Conservation (phyloP, 2,888 invertebrate species). For the Athalia cordata region DNA sequence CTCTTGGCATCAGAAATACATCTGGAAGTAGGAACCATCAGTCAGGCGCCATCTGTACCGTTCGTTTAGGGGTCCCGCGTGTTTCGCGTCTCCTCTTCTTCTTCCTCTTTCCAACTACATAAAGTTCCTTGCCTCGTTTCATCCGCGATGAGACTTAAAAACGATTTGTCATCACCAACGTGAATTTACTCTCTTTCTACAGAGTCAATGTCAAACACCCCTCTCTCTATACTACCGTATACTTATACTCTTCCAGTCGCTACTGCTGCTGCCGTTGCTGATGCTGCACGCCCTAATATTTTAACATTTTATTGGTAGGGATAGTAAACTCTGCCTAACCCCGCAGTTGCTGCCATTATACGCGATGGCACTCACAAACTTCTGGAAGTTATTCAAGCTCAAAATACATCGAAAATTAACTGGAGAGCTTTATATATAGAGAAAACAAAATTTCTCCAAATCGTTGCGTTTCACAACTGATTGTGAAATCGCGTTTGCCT, state of each 20-base stretch:
- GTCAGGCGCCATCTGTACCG: conserved; percentile 72
- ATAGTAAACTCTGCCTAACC: not conserved
- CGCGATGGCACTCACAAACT: conserved; percentile 29
- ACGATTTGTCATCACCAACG: conserved; percentile 71
- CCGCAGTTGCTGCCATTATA: not conserved
- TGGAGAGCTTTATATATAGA: too few species aligned
- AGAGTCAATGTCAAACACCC: conserved; percentile 33
- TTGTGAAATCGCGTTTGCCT: too few species aligned
- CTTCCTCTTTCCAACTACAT: conserved; percentile 50
- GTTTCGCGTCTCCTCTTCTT: conserved; percentile 49
- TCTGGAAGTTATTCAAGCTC: conserved; percentile 22
- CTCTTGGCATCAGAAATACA: conserved; percentile 60
- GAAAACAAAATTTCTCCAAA: too few species aligned
- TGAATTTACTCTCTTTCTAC: conserved; percentile 61
- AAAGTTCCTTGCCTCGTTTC: conserved; percentile 49
- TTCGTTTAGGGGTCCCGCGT: conserved; percentile 55
- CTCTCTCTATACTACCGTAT: not conserved
- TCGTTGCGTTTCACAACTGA: too few species aligned
- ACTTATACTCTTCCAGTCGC: not conserved
- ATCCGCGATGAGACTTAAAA: conserved; percentile 56
- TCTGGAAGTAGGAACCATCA: conserved; percentile 73
- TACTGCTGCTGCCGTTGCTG: not conserved
- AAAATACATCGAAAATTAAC: conserved; percentile 34
- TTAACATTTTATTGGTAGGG: conserved; percentile 41
- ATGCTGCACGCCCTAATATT: conserved; percentile 17